Conservation (phyloP, 1,140 invertebrate species). For the Lepidotrigona ventralis region DNA sequence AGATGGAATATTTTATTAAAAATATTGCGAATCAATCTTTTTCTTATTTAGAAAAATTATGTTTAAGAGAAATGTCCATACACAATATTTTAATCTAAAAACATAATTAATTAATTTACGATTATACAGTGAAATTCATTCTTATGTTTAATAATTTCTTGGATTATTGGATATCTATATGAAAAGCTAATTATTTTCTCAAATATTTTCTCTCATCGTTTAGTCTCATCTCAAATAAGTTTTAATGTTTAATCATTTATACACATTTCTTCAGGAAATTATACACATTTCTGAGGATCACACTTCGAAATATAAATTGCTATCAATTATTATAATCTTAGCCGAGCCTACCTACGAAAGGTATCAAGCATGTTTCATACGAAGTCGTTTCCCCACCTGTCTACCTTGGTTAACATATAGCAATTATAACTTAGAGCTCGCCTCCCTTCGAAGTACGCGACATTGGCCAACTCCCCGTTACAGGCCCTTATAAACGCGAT, state of each 20-base stretch:
- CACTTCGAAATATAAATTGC: neutral
- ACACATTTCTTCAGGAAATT: too few relatives aligned
- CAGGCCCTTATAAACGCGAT: slow-evolving; percentile 62
- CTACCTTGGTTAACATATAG: slow-evolving; percentile 66
- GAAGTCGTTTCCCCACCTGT: slow-evolving; percentile 8
- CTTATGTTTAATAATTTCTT: too few relatives aligned
- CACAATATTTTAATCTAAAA: too few relatives aligned
- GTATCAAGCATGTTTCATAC: slow-evolving; percentile 22
- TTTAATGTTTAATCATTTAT: neutral
- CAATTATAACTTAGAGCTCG: slow-evolving; percentile 76
- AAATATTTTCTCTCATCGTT: neutral
- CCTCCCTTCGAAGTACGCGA: slow-evolving; percentile 37
- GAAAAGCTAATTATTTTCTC: too few relatives aligned
- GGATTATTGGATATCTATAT: too few relatives aligned
- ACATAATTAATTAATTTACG: too few relatives aligned
- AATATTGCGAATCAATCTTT: too few relatives aligned
- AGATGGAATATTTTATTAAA: neutral
- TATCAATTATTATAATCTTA: neutral
- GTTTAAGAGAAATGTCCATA: too few relatives aligned
- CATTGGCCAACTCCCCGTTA: slow-evolving; percentile 47
- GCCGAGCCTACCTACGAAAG: neutral
- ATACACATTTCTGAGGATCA: neutral
- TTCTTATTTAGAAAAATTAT: too few relatives aligned
- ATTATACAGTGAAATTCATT: too few relatives aligned
- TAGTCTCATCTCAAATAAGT: neutral